phyloP scores from a whole-genome alignment of 1,140 invertebrate species.

The Penaeus japonicus region DNA sequence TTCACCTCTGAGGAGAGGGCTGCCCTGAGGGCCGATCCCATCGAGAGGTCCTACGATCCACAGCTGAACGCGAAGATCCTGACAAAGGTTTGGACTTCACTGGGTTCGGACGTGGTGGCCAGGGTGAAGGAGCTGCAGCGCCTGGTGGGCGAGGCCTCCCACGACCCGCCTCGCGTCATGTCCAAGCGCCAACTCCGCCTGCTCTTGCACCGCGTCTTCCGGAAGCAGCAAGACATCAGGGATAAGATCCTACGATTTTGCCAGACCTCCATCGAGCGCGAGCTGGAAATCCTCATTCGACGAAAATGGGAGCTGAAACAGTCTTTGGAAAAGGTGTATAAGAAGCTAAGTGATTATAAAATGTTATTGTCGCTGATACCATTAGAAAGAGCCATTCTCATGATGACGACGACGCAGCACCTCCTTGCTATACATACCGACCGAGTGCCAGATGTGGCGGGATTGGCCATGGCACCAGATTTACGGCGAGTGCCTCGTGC shows the following conservation, averaged over 20 bases:
- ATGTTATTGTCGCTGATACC: no score
- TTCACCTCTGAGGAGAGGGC: background rate
- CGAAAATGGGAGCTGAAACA: no score
- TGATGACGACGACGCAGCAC: no score
- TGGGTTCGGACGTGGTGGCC: background rate
- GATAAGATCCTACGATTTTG: background rate
- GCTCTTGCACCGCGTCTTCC: background rate
- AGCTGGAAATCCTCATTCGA: no score
- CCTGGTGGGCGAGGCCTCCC: background rate
- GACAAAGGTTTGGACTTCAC: slow-evolving; percentile 22
- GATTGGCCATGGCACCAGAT: no score
- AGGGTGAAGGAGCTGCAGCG: background rate
- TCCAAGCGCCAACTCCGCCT: background rate
- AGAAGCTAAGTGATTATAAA: no score
- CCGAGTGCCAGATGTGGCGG: no score
- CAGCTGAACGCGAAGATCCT: background rate
- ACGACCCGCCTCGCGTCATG: background rate
- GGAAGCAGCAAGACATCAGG: background rate
- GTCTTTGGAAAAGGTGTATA: no score
- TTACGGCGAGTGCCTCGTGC: no score
- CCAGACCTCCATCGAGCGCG: no score
- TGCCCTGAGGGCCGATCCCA: background rate
- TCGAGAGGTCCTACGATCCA: background rate
- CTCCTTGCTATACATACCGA: no score
- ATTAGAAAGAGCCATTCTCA: no score